Base-by-base conservation (phyloP, 2,113 vertebrate species). In the Cyanistes caeruleus region DNA sequence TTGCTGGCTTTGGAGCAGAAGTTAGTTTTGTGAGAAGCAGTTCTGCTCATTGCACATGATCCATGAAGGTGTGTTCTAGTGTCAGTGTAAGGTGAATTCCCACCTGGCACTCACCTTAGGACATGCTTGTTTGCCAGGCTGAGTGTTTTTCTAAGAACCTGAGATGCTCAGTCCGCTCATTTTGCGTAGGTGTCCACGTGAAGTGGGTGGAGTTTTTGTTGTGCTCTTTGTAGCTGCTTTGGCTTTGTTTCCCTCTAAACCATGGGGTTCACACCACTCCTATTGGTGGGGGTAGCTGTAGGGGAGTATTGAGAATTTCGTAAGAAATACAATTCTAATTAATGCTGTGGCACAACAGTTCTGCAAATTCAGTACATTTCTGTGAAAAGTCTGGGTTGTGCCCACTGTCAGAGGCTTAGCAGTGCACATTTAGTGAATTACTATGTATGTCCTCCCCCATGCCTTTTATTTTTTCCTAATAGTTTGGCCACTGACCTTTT, bases 401-500 rank as follows among this genome's bases (percentile, higher is more conserved):
- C 67, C 43, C 27, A 2, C 17, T 25, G 18, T 56, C 56, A 56
- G 30, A 67, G 27, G 56, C 81, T 65, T 2, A 0, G 51, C 81
- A 76, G 15, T 27, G 2, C 14, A 22, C 11, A 1, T 69, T 35
- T 82, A 62, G 19, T 37, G 30, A 70, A 55, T 67, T 17, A 8
- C 28, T 49, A 0, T 10, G 14, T 81, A 15, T 1, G 2, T 48
- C 39, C 46, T 87, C 72, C 53, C 21, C 6, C 23, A 1, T 3
- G 23, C 19, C 44, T 51, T 91, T 78, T 76, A 15, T 58, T 80
- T 94, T 68, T 84, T 77, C 30, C 33, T 24, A 10, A 5, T 39
- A 63, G 48, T 77, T 94, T 84, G 65, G 39, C 24, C 68, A 27
- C 43, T 86, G 60, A 55, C 39, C 43, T 95, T 81, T 93, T 81